Evolutionary conservation across 2,888 invertebrate species (phyloP), one percentile per base, ranked within the genome.

Genomic region (Drosophila buzzatii): DNA sequence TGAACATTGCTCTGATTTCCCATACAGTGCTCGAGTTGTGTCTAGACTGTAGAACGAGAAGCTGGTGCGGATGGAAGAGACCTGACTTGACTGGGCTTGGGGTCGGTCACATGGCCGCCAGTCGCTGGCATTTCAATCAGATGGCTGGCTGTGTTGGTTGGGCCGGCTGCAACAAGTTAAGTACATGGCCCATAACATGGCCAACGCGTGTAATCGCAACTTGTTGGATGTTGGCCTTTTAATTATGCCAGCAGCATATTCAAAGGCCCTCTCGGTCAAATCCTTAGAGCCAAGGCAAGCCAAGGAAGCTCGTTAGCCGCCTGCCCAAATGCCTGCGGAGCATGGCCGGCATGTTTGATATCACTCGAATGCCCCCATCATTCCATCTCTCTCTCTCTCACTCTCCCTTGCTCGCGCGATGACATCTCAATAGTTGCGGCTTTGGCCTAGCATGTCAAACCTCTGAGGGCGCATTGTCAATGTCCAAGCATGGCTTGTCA

Each of bases 171-270:
- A 79, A 81, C 83, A 81, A 79, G 79, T 74, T 80, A 74, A 75
- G 77, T 73, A 89, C 89, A 89, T 89, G 89, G 85, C 72, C 84
- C 89, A 89, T 81, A 79, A 85, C 85, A 85, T 89, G 89, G 76
- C 68, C 87, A 72, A 76, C 89, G 85, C 87, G 87, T 89, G 89
- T 87, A 85, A 89, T 86, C 81, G 87, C 81, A 83, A 83, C 84
- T 81, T 83, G 81, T 76, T 82, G 74, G 63, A 57, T 73, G 70
- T 67, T 73, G 74, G 77, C 76, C 84, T 79, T 79, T 84, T 85
- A 85, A 85, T 85, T 85, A 85, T 89, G 87, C 85, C 69, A 85
- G 68, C 58, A 81, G 81, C 81, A 80, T 79, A 79, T 79, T 79
- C 81, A 81, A 79, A 81, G 81, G 51, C 77, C 70, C 76, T 68